Percentiles rank a stretch among this genome's conserved stretches.
phyloP scores from a whole-genome alignment of 30 jellyfish, hydroid and myxozoan genomes.

The Haliclystus octoradiatus region DNA sequence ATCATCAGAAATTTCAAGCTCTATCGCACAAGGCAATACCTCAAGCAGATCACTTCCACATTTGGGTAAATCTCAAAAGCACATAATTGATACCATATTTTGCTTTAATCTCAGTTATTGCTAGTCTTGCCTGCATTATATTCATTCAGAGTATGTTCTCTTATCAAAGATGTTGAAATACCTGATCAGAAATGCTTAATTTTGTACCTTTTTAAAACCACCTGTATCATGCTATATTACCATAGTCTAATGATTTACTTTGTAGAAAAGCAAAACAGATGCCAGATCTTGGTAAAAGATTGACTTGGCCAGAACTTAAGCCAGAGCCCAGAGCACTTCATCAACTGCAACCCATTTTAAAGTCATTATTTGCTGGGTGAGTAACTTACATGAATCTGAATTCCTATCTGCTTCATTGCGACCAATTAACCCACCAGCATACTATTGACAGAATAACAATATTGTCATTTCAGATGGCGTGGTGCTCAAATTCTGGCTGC shows the following conservation, averaged over 20 bases:
- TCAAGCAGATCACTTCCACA: constrained; percentile 28
- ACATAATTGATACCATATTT: background rate
- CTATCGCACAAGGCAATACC: constrained; percentile 43
- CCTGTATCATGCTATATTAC: background rate
- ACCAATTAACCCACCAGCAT: background rate
- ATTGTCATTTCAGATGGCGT: constrained; percentile 59
- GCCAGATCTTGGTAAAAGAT: constrained; percentile 68
- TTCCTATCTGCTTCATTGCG: background rate
- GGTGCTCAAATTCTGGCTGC: constrained; percentile 81
- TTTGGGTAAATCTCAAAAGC: constrained; percentile 48
- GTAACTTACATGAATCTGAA: too few relatives aligned
- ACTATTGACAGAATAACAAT: background rate
- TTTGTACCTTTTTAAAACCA: background rate
- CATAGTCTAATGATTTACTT: background rate
- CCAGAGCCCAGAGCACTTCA: constrained; percentile 29
- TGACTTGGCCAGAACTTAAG: constrained; percentile 84
- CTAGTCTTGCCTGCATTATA: background rate
- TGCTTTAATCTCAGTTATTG: background rate
- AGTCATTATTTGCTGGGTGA: constrained; percentile 69
- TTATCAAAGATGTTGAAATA: background rate
- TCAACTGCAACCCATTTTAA: constrained; percentile 52
- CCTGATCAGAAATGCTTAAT: background rate
- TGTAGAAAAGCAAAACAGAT: constrained; percentile 62
- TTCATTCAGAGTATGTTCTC: background rate
- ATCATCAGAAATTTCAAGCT: constrained; percentile 68